Evolutionary conservation across 1,140 invertebrate genomes (phyloP), one percentile per base, ranked within the genome.

Genomic region (Melanaphis sacchari): DNA sequence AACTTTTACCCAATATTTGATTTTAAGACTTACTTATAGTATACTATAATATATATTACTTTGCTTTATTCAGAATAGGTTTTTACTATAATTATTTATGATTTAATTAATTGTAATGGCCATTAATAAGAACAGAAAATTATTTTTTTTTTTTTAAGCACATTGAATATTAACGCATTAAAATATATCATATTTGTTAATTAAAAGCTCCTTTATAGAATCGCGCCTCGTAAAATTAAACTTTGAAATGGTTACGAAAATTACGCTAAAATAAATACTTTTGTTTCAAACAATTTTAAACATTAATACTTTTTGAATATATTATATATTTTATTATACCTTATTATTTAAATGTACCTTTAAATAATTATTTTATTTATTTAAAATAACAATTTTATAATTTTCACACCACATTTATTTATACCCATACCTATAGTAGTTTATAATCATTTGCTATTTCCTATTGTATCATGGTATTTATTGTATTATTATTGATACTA

Each of bases 241-340:
- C 59, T n/a, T 76, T n/a, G n/a, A n/a, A 76, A 76, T n/a, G 5
- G 31, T 36, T 76, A n/a, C n/a, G 31, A 76, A 5, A n/a, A 76
- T 76, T n/a, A 76, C 6, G 59, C 11, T n/a, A 76, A 9, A n/a
- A 76, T 76, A 66, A 76, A 18, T 76, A 76, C 4, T 66, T 76
- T 76, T 76, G 59, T 76, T 76, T 36, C 59, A 76, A n/a, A 76
- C n/a, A 76, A 76, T 76, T n/a, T 76, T 76, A 76, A 76, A 76
- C 59, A 18, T 6, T 18, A n/a, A 76, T n/a, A 76, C 15, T 76
- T n/a, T 76, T n/a, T 76, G 11, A n/a, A 18, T 76, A 76, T 4
- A n/a, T 76, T 76, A n/a, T n/a, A 31, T 9, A 59, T 66, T 66
- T 66, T 31, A 66, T 15, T 66, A 54, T 52, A 59, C 31, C 11